Evolutionary conservation across 2,113 vertebrate genomes (phyloP), one percentile per base, ranked within the genome.

Genomic region (Myotis davidii): DNA sequence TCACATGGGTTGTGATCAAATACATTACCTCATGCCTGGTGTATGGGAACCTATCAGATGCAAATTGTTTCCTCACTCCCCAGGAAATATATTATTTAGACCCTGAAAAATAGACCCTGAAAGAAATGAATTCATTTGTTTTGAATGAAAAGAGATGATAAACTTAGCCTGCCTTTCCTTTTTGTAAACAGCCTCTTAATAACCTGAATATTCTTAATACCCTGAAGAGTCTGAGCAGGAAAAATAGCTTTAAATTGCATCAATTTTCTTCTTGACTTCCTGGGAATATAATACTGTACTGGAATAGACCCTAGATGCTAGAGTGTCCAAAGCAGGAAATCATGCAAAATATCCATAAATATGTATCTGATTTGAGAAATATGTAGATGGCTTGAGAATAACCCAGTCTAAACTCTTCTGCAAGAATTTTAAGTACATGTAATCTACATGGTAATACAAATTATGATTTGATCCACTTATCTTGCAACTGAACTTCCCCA

Each of bases 181-280:
- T 65, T 5, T 13, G 11, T 84, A 84, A 89, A 94, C 45, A 50
- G 27, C 82, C 27, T 94, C 21, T 85, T 70, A 84, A 50, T 88
- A 90, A 29, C 27, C 67, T 65, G 11, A 94, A 67, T 85, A 90
- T 21, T 92, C 29, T 83, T 78, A 89, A 74, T 74, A 94, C 56
- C 32, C 39, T 82, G 11, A 94, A 84, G 52, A 85, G 54, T 50
- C 85, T 88, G 16, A 50, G 18, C 8, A 77, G 18, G 13, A 93
- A 91, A 93, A 92, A 94, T 42, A 84, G 27, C n/a, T 85, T 90
- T 91, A 93, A 94, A 95, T 90, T 95, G 45, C 76, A 84, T 84
- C 83, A 93, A 76, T 94, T 94, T 95, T 94, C 59, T 91, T 87
- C 92, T 82, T 64, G 77, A 94, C 34, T 96, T 94, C 85, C 94